Percentiles rank a stretch among this genome's conserved stretches.
phyloP scores from a whole-genome alignment of 2,888 invertebrate species.

The Trileptium ribeirensis region DNA sequence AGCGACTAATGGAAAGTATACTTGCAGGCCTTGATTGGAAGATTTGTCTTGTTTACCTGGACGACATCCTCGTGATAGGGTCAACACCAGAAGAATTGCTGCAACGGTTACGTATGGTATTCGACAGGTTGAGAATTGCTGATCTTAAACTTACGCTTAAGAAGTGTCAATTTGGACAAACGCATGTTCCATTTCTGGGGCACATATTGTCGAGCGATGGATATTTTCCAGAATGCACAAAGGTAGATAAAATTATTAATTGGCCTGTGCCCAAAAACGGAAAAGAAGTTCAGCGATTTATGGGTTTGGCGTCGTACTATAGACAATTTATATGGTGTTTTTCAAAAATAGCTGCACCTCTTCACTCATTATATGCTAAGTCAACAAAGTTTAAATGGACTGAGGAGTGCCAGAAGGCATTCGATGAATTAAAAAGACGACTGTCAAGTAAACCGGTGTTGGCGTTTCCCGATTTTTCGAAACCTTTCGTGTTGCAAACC shows the following conservation, averaged over 20 bases:
- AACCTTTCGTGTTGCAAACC: constrained; percentile 32
- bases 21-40: constrained; percentile 2
- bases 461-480: constrained; percentile 29
- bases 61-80: constrained; percentile 32
- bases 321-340: constrained; percentile 27
- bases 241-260: constrained; percentile 26
- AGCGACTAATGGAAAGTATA: constrained; percentile 20
- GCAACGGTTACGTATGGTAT: constrained; percentile 25
- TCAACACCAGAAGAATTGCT: constrained; percentile 28
- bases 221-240: constrained; percentile 25
- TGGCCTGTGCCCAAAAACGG: constrained; percentile 31
- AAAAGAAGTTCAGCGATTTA: constrained; percentile 29
- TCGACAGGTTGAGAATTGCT: constrained; percentile 25
- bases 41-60: constrained; percentile 21
- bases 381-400: constrained; percentile 32
- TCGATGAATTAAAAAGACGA: constrained; percentile 21
- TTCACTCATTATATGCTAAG: constrained; percentile 33
- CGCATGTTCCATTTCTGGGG: constrained; percentile 24
- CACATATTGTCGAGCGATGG: constrained; percentile 23
- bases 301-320: constrained; percentile 34
- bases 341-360: constrained; percentile 29
- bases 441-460: constrained; percentile 31
- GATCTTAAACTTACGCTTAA: constrained; percentile 29
- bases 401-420: constrained; percentile 24
- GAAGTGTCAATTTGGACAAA: constrained; percentile 26